Base-by-base conservation (phyloP, 2,888 invertebrate genomes). In the Hololepta plana region DNA sequence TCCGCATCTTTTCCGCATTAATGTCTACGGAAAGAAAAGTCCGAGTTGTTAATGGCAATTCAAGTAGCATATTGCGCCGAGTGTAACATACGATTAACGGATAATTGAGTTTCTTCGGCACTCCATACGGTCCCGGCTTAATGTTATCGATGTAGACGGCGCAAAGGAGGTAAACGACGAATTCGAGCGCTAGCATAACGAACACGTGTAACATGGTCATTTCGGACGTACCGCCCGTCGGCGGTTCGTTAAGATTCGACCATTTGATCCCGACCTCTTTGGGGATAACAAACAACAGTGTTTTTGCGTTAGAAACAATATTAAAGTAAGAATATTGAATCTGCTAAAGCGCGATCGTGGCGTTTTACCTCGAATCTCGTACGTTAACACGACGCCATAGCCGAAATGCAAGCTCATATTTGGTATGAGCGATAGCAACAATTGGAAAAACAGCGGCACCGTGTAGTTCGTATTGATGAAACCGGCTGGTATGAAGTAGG, bases 101-200 rank as follows among this genome's bases (percentile, higher is more conserved):
- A 28, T 38, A 44, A 30, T 33, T 30, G 27, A 36, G 61, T 1
- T 64, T 62, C 39, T 62, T 62, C 5, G 67, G 59, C 2, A 71
- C 55, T 8, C 73, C 73, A 47, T 60, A 71, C 27, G 63, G 59
- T 21, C 72, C 71, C 2, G 74, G 73, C 29, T 44, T 42, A 4
- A 55, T 35, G 25, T 41, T 41, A 41, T 72, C 72, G 20, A 73
- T 47, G 41, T 73, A 74, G 49, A 66, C 59, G 2, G 71, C 61
- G 8, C 71, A 38, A 7, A 63, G 14, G 23, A 57, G 42, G 38
- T 62, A 66, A n/a, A 72, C 16, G 5, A 62, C 13, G 4, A 53
- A 49, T 38, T 65, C 62, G 2, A 60, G 24, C 4, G 63, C 31
- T 24, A 69, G 41, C 57, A 64, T 62, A 7, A 59, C 15, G 32